Conservation (phyloP, 2,888 invertebrate genomes). For the Synergus gifuensis region DNA sequence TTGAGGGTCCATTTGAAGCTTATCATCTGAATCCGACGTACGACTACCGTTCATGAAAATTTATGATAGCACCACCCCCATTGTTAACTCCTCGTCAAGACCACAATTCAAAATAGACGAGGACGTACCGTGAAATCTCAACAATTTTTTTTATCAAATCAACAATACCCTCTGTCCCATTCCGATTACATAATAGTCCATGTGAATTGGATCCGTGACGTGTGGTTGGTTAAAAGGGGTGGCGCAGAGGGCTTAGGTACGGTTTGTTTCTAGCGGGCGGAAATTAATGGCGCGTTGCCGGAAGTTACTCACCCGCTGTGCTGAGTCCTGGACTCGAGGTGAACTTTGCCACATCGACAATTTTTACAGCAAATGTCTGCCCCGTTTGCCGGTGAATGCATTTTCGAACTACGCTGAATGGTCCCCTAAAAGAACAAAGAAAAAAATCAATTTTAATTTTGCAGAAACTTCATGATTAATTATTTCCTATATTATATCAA, state of each 20-base stretch:
- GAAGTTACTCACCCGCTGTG: constrained; percentile 88
- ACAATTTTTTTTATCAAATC: neutral
- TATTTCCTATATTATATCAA: no score
- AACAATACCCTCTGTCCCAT: neutral
- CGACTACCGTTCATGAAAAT: constrained; percentile 17
- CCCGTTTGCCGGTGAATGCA: constrained; percentile 96
- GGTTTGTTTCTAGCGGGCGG: constrained; percentile 52
- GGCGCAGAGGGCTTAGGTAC: constrained; percentile 13
- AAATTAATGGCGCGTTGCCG: constrained; percentile 59
- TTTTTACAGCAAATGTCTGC: constrained; percentile 98
- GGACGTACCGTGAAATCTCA: neutral
- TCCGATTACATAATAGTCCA: neutral
- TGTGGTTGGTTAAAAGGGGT: neutral
- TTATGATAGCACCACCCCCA: constrained; percentile 22
- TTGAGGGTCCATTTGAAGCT: constrained; percentile 18
- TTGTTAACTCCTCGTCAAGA: neutral
- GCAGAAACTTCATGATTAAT: no score
- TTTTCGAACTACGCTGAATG: constrained; percentile 96
- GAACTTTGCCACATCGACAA: constrained; percentile 98
- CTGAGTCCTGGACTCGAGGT: constrained; percentile 97
- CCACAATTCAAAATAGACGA: neutral
- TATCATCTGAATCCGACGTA: constrained; percentile 19
- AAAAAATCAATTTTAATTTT: neutral
- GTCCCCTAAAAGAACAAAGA: constrained; percentile 85
- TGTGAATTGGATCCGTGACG: neutral